Percentiles rank a stretch among this genome's conserved stretches.
Evolutionary conservation across 2,113 vertebrate species (phyloP).

Genomic region (Pardalotus punctatus): DNA sequence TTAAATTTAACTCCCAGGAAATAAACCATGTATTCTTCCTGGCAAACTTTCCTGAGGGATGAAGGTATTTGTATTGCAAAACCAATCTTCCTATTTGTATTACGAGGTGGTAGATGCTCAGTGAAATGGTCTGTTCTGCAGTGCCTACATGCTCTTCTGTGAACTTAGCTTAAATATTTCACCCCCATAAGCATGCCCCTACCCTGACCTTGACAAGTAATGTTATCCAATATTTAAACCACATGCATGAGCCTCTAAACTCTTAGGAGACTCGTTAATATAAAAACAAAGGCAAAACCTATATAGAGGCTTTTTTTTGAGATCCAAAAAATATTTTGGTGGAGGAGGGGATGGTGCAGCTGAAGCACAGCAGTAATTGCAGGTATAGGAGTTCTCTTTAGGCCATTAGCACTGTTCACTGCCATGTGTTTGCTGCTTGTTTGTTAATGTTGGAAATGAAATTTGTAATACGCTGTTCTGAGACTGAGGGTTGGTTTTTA

Average conservation of each 20-base stretch:
- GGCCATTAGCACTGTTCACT: background rate
- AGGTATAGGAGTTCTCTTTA: background rate
- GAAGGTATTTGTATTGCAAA: background rate
- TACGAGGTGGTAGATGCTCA: background rate
- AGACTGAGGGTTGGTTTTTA: background rate
- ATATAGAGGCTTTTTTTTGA: background rate
- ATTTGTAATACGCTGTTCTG: background rate
- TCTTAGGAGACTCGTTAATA: background rate
- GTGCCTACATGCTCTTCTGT: background rate
- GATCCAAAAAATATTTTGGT: background rate
- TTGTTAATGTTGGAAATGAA: background rate
- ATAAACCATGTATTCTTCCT: background rate
- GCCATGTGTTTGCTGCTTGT: background rate
- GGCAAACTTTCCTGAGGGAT: background rate
- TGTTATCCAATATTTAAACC: background rate
- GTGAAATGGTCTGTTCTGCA: background rate
- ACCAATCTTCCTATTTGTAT: rapidly evolving
- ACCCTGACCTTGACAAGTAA: background rate
- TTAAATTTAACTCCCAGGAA: background rate
- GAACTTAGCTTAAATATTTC: background rate
- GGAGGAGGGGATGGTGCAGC: background rate
- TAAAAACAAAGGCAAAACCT: background rate
- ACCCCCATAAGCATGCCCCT: background rate
- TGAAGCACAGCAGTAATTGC: background rate
- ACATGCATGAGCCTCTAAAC: background rate